Base-by-base conservation (phyloP, 2,888 invertebrate species). In the Lycophotia porphyrea region DNA sequence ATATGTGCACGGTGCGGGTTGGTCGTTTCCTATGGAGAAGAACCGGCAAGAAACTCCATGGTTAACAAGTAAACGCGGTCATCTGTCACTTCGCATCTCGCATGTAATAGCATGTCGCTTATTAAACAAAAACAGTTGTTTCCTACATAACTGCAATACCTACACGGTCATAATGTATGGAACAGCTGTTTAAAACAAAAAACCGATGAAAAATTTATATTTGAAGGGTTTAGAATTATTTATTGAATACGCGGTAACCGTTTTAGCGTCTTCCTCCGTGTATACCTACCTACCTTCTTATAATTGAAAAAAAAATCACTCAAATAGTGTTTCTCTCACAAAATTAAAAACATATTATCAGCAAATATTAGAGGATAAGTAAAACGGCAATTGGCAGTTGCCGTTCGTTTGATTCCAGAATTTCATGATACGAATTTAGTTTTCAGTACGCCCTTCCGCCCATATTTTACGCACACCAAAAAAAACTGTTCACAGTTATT, bases 401-500 rank as follows among this genome's bases (percentile, higher is more conserved):
- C 27, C n/a, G 9, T 36, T 21, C 34, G 60, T 70, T 66, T 55
- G 49, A 71, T 70, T 63, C 18, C 61, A 27, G 31, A 31, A 67
- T 71, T 75, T 71, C 34, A 31, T 24, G 68, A 21, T 31, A 61
- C 0, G n/a, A 31, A 65, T 69, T 85, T 71, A 74, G 77, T 80
- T 84, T 86, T 84, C 81, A 81, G 73, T 74, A 68, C 69, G 63
- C 65, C 71, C 31, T 70, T 72, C 76, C 61, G 67, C 24, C 36
- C 42, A 71, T 80, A 81, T 78, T 78, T 80, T 63, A 71, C 65
- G 52, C 44, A 66, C 68, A 69, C 73, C 69, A 76, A 77, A 85
- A 87, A 74, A 82, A 75, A 61, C 42, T 55, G 65, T 67, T 80
- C 80, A 84, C 77, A 80, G 76, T 81, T 89, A 87, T 87, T 90